phyloP scores from a whole-genome alignment of 1,140 invertebrate genomes.

The Monomorium pharaonis region DNA sequence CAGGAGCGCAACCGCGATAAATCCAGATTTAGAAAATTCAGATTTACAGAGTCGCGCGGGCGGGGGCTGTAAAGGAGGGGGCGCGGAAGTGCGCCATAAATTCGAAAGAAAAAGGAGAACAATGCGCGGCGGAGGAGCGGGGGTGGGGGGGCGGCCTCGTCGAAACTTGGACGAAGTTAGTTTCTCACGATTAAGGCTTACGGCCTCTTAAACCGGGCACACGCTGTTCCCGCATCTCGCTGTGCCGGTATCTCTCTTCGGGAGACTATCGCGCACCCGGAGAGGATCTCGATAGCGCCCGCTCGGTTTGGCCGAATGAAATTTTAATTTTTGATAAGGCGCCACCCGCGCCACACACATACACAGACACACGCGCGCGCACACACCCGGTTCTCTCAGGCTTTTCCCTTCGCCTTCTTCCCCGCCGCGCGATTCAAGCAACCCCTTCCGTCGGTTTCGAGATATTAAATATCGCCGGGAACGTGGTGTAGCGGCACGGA shows the following conservation, averaged over 20 bases:
- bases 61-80: constrained; percentile 15
- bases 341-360: constrained; percentile 44
- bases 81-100: constrained; percentile 52
- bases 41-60: constrained; percentile 42
- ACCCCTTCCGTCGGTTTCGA: constrained; percentile 65
- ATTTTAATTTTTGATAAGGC: constrained; percentile 84
- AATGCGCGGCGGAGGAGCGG: not conserved
- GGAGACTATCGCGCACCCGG: constrained; percentile 48
- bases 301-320: constrained; percentile 78
- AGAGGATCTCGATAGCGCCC: constrained; percentile 69
- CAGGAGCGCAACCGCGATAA: constrained; percentile 42
- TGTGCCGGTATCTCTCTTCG: constrained; percentile 50
- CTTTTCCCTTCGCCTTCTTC: constrained; percentile 55
- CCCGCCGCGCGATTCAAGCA: constrained; percentile 29
- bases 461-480: constrained; percentile 80
- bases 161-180: constrained; percentile 71
- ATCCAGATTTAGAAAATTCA: constrained; percentile 60
- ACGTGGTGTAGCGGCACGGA: constrained; percentile 18
- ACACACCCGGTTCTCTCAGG: constrained; percentile 44
- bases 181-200: constrained; percentile 74
- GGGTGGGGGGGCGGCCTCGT: constrained; percentile 25
- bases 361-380: too few species aligned
- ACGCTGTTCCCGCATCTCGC: constrained; percentile 48
- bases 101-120: constrained; percentile 51
- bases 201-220: constrained; percentile 26